These are phyloP conservation scores for Anodontia alba DNA, from an alignment of 2,888 invertebrate species.

Conservation along the genomic window DNA sequence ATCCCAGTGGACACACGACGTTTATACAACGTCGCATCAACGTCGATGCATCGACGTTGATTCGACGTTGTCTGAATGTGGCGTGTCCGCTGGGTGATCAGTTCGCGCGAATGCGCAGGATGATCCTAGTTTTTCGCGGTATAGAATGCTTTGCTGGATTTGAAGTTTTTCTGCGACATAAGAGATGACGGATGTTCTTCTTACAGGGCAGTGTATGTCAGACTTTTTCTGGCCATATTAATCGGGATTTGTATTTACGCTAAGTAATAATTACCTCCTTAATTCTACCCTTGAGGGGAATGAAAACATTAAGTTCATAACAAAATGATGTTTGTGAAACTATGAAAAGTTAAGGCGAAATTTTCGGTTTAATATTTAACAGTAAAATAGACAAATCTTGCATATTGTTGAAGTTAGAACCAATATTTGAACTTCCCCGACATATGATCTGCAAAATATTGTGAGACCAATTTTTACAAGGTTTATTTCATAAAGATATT, in stretches of 20 bases:
- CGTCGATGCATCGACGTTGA: too few species aligned
- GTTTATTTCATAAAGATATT: neutral
- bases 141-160: too few species aligned
- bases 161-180: too few species aligned
- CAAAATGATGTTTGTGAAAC: conserved; percentile 8
- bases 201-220: neutral
- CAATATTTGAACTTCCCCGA: neutral
- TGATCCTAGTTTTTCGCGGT: too few species aligned
- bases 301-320: conserved; percentile 13
- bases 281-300: conserved; percentile 7
- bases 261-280: conserved; percentile 9
- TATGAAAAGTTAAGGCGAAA: neutral
- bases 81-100: too few species aligned
- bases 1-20: too few species aligned
- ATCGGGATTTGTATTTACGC: neutral
- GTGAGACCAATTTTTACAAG: neutral
- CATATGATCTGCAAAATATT: neutral
- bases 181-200: too few species aligned
- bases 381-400: conserved; percentile 11
- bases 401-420: neutral
- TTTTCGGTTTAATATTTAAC: neutral
- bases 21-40: too few species aligned
- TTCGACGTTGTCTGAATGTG: too few species aligned
- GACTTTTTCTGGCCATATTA: neutral
- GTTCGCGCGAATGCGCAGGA: too few species aligned